A percentile compares a stretch with the other conserved stretches of the same genome.
phyloP scores from a whole-genome alignment of 1,140 invertebrate genomes.

The Drosophila cardini region DNA sequence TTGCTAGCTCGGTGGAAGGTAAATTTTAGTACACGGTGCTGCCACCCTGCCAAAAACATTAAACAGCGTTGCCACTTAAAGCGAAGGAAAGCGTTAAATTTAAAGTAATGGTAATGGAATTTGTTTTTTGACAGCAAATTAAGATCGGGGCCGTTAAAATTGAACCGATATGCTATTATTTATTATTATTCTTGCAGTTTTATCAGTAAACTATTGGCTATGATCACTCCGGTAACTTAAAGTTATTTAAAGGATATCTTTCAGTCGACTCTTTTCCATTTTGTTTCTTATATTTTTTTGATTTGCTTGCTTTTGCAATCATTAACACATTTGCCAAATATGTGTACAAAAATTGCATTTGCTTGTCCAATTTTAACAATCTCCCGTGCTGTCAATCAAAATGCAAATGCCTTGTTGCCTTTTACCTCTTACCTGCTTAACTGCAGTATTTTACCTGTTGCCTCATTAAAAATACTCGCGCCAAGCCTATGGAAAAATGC shows the following conservation, averaged over 20 bases:
- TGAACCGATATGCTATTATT: too few species aligned
- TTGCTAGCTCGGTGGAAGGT: background rate
- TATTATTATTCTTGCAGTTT: too few species aligned
- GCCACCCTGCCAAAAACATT: slow-evolving; percentile 20
- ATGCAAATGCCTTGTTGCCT: slow-evolving; percentile 64
- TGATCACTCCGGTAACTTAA: too few species aligned
- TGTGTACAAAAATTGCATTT: slow-evolving; percentile 40
- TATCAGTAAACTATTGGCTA: too few species aligned
- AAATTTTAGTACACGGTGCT: slow-evolving; percentile 42
- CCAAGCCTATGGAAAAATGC: slow-evolving; percentile 44
- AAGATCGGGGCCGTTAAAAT: too few species aligned
- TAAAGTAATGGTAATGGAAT: background rate
- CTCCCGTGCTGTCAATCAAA: slow-evolving; percentile 78
- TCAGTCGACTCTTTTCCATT: background rate
- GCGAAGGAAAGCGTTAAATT: background rate
- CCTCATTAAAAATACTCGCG: slow-evolving; percentile 68
- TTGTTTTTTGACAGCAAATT: too few species aligned
- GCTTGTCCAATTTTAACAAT: slow-evolving; percentile 71
- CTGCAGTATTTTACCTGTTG: slow-evolving; percentile 49
- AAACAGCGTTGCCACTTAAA: slow-evolving; percentile 33
- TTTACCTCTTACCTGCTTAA: background rate
- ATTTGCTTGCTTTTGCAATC: slow-evolving; percentile 36
- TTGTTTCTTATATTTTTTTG: background rate
- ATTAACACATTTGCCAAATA: slow-evolving; percentile 78
- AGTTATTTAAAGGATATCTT: background rate